Evolutionary conservation across 2,888 invertebrate genomes (phyloP), one percentile per base, ranked within the genome.

Genomic region (Melieria omissa): DNA sequence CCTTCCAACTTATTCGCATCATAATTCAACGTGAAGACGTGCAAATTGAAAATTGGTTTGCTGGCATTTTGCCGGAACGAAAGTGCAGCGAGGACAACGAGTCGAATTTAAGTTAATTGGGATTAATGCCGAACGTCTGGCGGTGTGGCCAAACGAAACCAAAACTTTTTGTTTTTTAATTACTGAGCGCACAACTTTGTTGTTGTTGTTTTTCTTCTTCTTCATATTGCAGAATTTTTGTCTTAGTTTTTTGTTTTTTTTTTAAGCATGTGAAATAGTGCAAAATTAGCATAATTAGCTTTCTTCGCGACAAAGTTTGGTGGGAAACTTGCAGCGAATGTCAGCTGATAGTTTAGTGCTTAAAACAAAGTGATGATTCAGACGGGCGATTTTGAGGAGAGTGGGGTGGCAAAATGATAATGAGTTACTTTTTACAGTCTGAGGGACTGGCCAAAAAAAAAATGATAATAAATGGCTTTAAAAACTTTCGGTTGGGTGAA

Each of bases 51-150:
- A 65, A 62, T 62, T 61, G 63, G 55, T 64, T 71, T 49, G 65
- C 74, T 75, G 74, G 74, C 69, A 75, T 1, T 45, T 63, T 74
- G 74, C 74, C 73, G 61, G 60, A 57, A 71, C 58, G 54, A 8
- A 1, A 12, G 7, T 55, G 16, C 58, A 45, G 29, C 14, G 12
- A 29, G 29, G 29, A 29, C 29, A 29, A 29, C 3, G 29, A 29
- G 3, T 41, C 4, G 45, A 46, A 3, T 47, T 68, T 9, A 71
- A 74, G 73, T 72, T 73, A 74, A 76, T 69, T 73, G 73, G 69
- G 72, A 73, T 74, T 74, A 76, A 76, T 73, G 70, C 57, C 6
- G 65, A 55, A 57, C 57, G 42, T 6, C 14, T 52, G 9, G n/a
- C 8, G 14, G 12, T 52, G 14, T n/a, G 52, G n/a, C 12, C 12